Evolutionary conservation across 2,888 invertebrate genomes (phyloP).

Genomic region (Argynnis bischoffii): DNA sequence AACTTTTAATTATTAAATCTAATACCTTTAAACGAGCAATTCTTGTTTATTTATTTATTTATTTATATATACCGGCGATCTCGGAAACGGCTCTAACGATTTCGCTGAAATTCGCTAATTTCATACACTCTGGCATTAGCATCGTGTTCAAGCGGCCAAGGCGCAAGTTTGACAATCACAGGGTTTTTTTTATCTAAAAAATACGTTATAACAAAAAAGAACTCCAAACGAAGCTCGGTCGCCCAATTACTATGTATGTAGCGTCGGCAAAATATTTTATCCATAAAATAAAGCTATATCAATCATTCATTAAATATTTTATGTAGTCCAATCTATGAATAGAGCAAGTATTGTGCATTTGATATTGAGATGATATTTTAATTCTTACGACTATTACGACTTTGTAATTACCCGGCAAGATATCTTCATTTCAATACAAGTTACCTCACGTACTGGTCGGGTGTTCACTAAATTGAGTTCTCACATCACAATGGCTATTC

Average conservation of each 20-base stretch:
- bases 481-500: constrained; percentile 76
- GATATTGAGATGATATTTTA: constrained; percentile 13
- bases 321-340: constrained; percentile 1
- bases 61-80: no score
- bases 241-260: background rate
- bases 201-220: no score
- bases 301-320: background rate
- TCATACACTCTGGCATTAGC: no score
- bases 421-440: constrained; percentile 72
- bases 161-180: no score
- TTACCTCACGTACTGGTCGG: constrained; percentile 63
- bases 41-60: no score
- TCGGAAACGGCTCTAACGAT: no score
- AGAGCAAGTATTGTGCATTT: background rate
- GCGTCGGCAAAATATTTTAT: constrained; percentile 2
- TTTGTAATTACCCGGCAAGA: constrained; percentile 41
- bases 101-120: no score
- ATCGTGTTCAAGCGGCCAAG: no score
- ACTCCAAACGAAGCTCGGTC: no score
- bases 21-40: no score
- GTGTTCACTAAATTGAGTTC: constrained; percentile 78
- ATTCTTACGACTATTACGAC: constrained; percentile 11
- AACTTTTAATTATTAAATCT: background rate
- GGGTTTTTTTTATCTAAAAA: no score
- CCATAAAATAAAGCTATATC: background rate